Evolutionary conservation across 2,888 invertebrate genomes (phyloP).

Genomic region (Falcaria lacertinaria): DNA sequence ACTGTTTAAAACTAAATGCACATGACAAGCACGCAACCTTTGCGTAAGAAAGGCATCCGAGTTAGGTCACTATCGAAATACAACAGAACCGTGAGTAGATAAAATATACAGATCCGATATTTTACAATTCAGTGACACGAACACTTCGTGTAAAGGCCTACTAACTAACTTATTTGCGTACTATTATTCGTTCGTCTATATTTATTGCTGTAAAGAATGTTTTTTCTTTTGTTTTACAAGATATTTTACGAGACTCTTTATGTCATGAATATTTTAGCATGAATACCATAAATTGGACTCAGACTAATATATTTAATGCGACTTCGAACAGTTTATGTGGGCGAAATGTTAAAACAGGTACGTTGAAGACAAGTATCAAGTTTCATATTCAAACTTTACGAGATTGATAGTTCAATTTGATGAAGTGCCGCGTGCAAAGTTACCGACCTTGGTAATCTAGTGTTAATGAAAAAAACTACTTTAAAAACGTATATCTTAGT

Average conservation of each 20-base stretch:
- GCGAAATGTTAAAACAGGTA: background rate
- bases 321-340: background rate
- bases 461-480: too few species aligned
- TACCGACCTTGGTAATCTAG: too few species aligned
- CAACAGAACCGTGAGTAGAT: background rate
- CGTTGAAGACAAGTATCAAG: background rate
- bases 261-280: constrained; percentile 2
- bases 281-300: background rate
- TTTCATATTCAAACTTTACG: constrained; percentile 10
- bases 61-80: background rate
- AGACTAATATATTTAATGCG: background rate
- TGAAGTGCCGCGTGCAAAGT: too few species aligned
- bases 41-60: background rate
- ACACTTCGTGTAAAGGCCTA: constrained; percentile 37
- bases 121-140: constrained; percentile 43
- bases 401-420: constrained; percentile 9
- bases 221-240: constrained; percentile 2
- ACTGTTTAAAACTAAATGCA: too few species aligned
- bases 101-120: constrained; percentile 20
- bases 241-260: background rate
- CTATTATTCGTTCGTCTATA: constrained; percentile 21
- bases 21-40: too few species aligned
- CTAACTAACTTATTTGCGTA: constrained; percentile 37
- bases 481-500: too few species aligned
- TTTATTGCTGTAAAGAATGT: constrained; percentile 15